Evolutionary conservation across 2,113 vertebrate genomes (phyloP), one percentile per base, ranked within the genome.

Genomic region (Jaculus jaculus): DNA sequence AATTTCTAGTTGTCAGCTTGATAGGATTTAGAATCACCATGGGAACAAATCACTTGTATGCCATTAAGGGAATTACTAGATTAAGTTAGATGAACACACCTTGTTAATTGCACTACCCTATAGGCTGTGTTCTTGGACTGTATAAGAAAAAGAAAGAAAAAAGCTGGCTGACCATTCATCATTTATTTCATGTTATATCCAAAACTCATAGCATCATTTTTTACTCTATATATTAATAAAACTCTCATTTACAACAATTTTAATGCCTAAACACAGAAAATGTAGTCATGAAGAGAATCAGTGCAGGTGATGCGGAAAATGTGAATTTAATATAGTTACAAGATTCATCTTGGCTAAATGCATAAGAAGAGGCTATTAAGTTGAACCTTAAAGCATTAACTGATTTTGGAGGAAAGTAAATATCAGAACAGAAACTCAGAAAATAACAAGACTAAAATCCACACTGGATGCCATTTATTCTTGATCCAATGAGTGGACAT

Each of bases 321-420:
- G 0, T 1, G 32, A 34, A 39, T 61, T 39, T 24, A 28, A 37
- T 6, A 13, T 32, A 5, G 42, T 6, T 11, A 7, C 30, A 26
- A 37, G 63, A 60, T 3, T 47, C 0, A 32, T 17, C 28, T 58
- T 3, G 4, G 6, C 11, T 63, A 26, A 32, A 39, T 24, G 24
- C 21, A 10, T 3, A 2, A 17, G 28, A 18, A 80, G 6, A 26
- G 21, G 18, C 1, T 8, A 15, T 20, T 12, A n/a, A 8, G 13
- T 18, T 82, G 18, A 60, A 42, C n/a, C 7, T 63, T 5, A 54
- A 8, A 84, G 66, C 2, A 17, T 0, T 15, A 16, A 16, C 37
- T 79, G 54, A 2, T 9, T 39, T 72, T 42, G 54, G 7, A 24
- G 17, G 18, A 2, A 24, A n/a, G 18, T 6, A 7, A 6, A 28